Base-by-base conservation (phyloP, 2,888 invertebrate species). In the Epistrophe grossulariae region DNA sequence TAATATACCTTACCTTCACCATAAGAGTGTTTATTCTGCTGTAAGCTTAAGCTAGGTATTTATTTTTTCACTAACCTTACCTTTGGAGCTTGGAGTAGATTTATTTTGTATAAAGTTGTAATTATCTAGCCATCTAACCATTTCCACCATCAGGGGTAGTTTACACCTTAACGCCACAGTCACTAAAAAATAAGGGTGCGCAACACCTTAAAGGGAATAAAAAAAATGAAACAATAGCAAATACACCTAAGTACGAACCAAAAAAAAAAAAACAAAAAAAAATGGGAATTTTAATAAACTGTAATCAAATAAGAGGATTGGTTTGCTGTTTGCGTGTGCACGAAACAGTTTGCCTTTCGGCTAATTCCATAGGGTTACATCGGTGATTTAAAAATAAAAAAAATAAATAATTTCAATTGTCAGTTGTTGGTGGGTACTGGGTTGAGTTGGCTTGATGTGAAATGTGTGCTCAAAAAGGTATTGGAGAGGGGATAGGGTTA, bases 41-140 rank as follows among this genome's bases (percentile, higher is more conserved):
- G 68, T 77, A 77, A 52, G 45, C 43, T 11, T 35, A 19, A 50
- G 52, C 4, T 15, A 11, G 1, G 60, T 73, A 66, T 74, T 40
- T 48, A 24, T 52, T 10, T 9, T 52, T 71, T 40, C 35, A 52
- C 35, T 64, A 15, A 59, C 71, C 59, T 43, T 71, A 17, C 66
- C 72, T 43, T n/a, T 52, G 38, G 48, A 52, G 19, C 50, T 24
- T 52, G 2, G 24, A 28, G 62, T 73, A 77, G 81, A 85, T 85
- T 85, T 85, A 81, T 85, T 80, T 62, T 81, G 80, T 84, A 13
- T 19, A 77, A 68, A 81, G 73, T 81, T 55, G 78, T 85, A 85
- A 85, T 81, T 85, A 85, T 85, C 84, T 81, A 78, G 81, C 81
- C 77, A 85, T 78, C 78, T 68, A 85, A 85, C 78, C 77, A 81